phyloP scores from a whole-genome alignment of 2,888 invertebrate genomes.

The Pseudococcus longispinus region DNA sequence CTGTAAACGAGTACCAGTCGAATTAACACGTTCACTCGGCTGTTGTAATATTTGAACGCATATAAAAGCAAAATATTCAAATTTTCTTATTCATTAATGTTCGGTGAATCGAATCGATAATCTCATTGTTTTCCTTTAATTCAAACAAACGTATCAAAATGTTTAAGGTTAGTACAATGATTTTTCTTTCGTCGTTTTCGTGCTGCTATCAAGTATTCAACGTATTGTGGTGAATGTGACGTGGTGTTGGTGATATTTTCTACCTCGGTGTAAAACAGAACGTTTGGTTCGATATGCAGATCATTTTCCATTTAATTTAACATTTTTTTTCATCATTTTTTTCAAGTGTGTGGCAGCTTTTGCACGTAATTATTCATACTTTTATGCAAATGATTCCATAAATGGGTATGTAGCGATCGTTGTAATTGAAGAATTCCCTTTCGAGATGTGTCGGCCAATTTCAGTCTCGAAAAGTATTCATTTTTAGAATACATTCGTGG shows the following conservation, averaged over 20 bases:
- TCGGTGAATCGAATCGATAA: constrained; percentile 29
- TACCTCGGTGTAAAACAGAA: neutral
- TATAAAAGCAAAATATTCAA: constrained; percentile 53
- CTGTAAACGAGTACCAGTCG: constrained; percentile 35
- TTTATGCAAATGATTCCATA: neutral
- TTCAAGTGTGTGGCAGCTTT: neutral
- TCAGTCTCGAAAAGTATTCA: neutral
- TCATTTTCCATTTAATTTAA: neutral
- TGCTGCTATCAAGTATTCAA: neutral
- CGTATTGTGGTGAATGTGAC: neutral
- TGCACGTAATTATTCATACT: neutral
- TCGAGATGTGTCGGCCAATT: neutral
- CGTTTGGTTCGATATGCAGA: neutral
- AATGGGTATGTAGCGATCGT: neutral
- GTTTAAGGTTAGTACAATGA: constrained; percentile 21
- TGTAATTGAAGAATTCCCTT: neutral
- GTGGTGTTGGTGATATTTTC: constrained; percentile 2
- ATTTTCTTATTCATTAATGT: constrained; percentile 38
- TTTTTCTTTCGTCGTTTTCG: neutral
- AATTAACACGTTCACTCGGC: constrained; percentile 39
- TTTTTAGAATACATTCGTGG: neutral
- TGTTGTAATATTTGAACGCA: constrained; percentile 38
- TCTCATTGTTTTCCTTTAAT: neutral
- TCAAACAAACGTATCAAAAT: neutral
- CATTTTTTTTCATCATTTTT: neutral